Evolutionary conservation across 1,140 invertebrate species (phyloP).

Genomic region (Pentalonia nigronervosa): DNA sequence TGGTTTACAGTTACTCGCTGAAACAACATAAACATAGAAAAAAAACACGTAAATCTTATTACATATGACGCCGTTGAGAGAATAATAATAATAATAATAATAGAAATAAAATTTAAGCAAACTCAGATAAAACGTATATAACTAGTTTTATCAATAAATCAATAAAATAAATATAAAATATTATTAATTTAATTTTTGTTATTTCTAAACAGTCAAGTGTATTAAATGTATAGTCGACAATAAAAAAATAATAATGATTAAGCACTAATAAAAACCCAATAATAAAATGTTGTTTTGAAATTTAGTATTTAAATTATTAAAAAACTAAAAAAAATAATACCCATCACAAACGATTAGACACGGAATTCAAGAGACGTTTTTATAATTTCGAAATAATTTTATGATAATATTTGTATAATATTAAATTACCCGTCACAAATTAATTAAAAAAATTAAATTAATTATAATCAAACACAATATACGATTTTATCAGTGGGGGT

Average conservation of each 20-base stretch:
- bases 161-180: background rate
- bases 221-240: background rate
- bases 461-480: background rate
- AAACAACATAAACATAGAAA: background rate
- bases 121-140: background rate
- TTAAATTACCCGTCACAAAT: too few relatives aligned
- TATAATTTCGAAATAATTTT: too few relatives aligned
- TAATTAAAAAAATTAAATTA: background rate
- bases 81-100: background rate
- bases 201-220: too few relatives aligned
- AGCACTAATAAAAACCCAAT: background rate
- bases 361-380: background rate
- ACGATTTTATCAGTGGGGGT: background rate
- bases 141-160: background rate
- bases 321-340: background rate
- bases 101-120: background rate
- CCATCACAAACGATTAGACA: background rate
- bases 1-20: background rate
- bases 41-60: background rate
- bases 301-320: background rate
- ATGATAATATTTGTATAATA: too few relatives aligned
- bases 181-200: too few relatives aligned
- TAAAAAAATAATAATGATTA: background rate
- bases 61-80: background rate
- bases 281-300: background rate